Evolutionary conservation across 2,113 vertebrate species (phyloP).

Genomic region (Brachirus orientalis): DNA sequence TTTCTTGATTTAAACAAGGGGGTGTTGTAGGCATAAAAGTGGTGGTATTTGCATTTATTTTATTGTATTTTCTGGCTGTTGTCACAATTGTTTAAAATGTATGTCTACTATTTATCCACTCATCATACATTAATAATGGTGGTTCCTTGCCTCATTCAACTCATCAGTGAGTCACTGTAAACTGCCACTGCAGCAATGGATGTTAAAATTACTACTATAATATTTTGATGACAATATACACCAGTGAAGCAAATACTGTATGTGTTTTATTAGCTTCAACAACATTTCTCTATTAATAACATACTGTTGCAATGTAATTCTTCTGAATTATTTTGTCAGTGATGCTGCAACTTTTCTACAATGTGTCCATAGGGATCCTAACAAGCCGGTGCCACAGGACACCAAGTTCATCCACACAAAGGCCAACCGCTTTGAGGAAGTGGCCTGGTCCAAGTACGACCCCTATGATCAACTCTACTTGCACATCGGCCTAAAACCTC

Average conservation of each 20-base stretch:
- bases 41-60: no score
- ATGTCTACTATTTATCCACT: no score
- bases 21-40: no score
- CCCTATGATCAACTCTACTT: conserved; percentile 97
- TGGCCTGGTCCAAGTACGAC: conserved; percentile 98
- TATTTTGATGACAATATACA: no score
- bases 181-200: no score
- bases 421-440: conserved; percentile 97
- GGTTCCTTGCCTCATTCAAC: no score
- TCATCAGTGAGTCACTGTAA: no score
- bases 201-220: no score
- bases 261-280: no score
- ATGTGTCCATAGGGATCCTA: conserved; percentile 88
- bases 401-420: conserved; percentile 99
- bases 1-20: no score
- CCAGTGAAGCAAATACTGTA: no score
- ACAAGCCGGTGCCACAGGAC: conserved; percentile 98
- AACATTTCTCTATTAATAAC: neutral
- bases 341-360: conserved; percentile 8
- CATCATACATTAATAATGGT: no score
- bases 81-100: neutral
- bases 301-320: neutral
- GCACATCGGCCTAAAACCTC: conserved; percentile 97
- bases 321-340: neutral
- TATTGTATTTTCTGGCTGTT: neutral